A percentile compares a stretch with the other conserved stretches of the same genome.
These are phyloP conservation scores for Radopholus similis DNA, from an alignment of 1,140 invertebrate genomes.

Conservation along the genomic window DNA sequence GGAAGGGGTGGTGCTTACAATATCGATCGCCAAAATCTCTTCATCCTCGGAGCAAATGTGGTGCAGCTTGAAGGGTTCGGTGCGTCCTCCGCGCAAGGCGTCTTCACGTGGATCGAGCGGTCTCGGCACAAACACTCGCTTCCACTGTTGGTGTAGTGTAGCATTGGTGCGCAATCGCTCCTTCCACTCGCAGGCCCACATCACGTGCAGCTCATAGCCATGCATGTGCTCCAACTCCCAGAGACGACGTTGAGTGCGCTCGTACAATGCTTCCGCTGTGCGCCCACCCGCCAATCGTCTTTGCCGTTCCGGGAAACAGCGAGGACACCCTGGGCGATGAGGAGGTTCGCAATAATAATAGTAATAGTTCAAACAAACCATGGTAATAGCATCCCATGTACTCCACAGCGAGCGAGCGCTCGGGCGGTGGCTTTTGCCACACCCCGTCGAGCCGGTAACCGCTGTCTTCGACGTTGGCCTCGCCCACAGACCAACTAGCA, in stretches of 20 bases:
- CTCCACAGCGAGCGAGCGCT: slow-evolving; percentile 1
- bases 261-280: slow-evolving; percentile 8
- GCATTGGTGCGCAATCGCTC: neutral
- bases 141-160: neutral
- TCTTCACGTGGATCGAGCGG: slow-evolving; percentile 12
- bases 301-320: neutral
- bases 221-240: slow-evolving; percentile 4
- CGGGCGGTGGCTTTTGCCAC: neutral
- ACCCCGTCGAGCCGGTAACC: neutral
- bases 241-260: neutral
- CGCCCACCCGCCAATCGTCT: neutral
- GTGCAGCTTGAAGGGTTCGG: slow-evolving; percentile 15
- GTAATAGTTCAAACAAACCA: no score
- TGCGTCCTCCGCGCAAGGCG: slow-evolving; percentile 2
- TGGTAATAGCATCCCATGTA: slow-evolving; percentile 16
- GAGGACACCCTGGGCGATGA: slow-evolving; percentile 1
- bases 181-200: slow-evolving; percentile 3
- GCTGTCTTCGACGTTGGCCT: neutral
- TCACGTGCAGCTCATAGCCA: neutral
- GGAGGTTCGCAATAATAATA: neutral
- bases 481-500: slow-evolving; percentile 4
- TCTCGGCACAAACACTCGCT: neutral
- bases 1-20: neutral
- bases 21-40: slow-evolving; percentile 9
- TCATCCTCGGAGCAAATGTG: neutral